Evolutionary conservation across 2,888 invertebrate species (phyloP).

Genomic region (Lapara coniferarum): DNA sequence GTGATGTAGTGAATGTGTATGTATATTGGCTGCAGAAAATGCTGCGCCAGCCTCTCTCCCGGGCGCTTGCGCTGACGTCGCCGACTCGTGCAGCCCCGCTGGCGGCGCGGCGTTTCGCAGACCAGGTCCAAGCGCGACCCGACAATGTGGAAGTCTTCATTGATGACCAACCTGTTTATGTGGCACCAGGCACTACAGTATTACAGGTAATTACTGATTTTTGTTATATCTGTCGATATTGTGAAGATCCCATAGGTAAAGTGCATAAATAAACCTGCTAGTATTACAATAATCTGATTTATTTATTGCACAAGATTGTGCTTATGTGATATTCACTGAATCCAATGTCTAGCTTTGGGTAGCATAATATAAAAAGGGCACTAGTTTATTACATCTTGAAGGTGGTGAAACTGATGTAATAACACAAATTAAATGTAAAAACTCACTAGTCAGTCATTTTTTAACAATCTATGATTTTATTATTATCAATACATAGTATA

Average conservation of each 20-base stretch:
- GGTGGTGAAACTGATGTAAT: too few species aligned
- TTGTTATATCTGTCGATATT: neutral
- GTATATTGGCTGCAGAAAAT: constrained; percentile 79
- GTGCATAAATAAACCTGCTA: too few species aligned
- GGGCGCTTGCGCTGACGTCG: constrained; percentile 84
- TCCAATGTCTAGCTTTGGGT: too few species aligned
- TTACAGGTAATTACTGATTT: constrained; percentile 87
- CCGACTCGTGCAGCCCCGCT: constrained; percentile 69
- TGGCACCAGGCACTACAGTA: constrained; percentile 98
- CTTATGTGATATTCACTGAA: too few species aligned
- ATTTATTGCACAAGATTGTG: too few species aligned
- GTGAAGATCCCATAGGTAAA: neutral
- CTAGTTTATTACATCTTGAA: too few species aligned
- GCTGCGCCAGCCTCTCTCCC: constrained; percentile 90
- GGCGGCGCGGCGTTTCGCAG: constrained; percentile 76
- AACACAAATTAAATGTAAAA: too few species aligned
- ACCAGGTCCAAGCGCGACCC: constrained; percentile 80
- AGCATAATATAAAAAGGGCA: too few species aligned
- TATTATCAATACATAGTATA: too few species aligned
- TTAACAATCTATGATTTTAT: too few species aligned
- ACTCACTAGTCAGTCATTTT: too few species aligned
- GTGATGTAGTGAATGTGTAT: constrained; percentile 34
- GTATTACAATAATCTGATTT: too few species aligned
- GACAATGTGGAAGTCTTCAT: constrained; percentile 97
- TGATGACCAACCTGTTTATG: constrained; percentile 97